phyloP scores from a whole-genome alignment of 2,888 invertebrate species.

The Pachycephus smyrnensis region DNA sequence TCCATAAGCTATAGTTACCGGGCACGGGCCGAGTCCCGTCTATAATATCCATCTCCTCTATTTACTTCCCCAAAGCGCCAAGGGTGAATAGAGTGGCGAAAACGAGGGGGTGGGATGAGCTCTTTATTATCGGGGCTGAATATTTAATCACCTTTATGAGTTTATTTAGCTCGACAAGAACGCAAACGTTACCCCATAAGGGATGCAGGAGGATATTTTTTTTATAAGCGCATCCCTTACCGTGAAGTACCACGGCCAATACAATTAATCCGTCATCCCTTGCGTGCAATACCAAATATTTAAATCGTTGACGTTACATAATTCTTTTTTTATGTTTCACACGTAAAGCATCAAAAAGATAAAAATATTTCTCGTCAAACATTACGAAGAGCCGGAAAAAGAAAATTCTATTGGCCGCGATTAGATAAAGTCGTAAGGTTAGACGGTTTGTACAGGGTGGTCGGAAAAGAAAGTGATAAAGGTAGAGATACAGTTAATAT shows the following conservation, averaged over 20 bases:
- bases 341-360: not conserved
- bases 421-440: not conserved
- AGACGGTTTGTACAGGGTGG: not conserved
- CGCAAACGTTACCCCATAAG: slow-evolving; percentile 16
- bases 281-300: not conserved
- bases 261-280: not conserved
- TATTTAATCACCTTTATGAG: slow-evolving; percentile 62
- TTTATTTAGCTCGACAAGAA: slow-evolving; percentile 48
- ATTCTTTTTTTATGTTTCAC: not conserved
- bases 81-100: not conserved
- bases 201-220: not conserved
- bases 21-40: not conserved
- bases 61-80: not conserved
- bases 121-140: slow-evolving; percentile 58
- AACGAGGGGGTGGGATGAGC: slow-evolving; percentile 19
- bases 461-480: not conserved
- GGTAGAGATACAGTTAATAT: not conserved
- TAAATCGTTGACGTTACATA: not conserved
- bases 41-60: not conserved
- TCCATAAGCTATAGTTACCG: not conserved
- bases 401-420: not conserved
- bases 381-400: not conserved
- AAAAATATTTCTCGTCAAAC: not conserved
- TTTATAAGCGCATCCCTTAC: not conserved
- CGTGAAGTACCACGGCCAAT: not conserved